Evolutionary conservation across 2,113 vertebrate genomes (phyloP).

Genomic region (Pontoporia blainvillei): DNA sequence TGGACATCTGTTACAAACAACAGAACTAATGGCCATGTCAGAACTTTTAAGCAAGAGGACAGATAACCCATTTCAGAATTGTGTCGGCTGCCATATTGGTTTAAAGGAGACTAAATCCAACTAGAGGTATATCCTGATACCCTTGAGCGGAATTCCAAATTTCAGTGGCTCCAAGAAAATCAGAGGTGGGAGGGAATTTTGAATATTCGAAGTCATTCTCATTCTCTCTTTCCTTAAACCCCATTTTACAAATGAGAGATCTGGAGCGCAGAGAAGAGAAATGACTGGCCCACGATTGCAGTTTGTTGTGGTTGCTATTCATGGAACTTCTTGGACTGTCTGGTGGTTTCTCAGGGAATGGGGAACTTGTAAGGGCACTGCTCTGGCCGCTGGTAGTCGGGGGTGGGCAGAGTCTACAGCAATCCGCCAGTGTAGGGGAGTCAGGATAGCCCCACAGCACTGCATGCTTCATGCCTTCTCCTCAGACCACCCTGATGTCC

Average conservation of each 20-base stretch:
- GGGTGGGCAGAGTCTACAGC: background rate
- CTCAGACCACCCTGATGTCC: background rate
- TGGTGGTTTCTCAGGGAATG: background rate
- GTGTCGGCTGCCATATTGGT: background rate
- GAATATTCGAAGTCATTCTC: background rate
- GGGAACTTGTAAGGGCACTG: background rate
- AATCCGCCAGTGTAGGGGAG: fast-evolving
- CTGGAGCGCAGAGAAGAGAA: background rate
- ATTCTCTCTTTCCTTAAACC: background rate
- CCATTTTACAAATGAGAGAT: background rate
- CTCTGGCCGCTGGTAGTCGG: background rate
- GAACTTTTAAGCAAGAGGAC: background rate
- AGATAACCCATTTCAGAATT: background rate
- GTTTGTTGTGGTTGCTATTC: background rate
- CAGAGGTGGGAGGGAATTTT: background rate
- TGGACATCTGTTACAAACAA: background rate
- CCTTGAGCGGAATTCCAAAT: background rate
- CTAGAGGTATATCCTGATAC: background rate
- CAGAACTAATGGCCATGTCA: background rate
- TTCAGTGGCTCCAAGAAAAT: background rate
- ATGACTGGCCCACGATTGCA: background rate
- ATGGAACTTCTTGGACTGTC: background rate
- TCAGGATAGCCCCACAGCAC: background rate
- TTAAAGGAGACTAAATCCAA: background rate
- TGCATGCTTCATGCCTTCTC: fast-evolving